These are phyloP conservation scores for Alauda arvensis DNA, from an alignment of 2,797 vertebrate genomes.

Conservation along the genomic window DNA sequence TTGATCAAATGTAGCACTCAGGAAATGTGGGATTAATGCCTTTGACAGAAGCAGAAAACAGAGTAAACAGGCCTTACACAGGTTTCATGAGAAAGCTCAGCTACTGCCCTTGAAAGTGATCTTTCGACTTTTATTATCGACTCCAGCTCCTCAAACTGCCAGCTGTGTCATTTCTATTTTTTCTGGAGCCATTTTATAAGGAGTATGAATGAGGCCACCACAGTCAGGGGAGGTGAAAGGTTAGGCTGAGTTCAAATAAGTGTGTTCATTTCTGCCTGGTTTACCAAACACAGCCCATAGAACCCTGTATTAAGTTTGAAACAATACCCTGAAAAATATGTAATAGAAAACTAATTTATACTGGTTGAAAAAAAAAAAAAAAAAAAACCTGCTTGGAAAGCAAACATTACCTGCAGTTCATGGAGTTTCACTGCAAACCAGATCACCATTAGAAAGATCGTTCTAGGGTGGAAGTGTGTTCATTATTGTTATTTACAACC, in stretches of 20 bases:
- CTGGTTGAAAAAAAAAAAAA: not conserved
- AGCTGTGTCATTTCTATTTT: not conserved
- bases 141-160: not conserved
- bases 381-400: not conserved
- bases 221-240: not conserved
- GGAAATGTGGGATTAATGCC: constrained; percentile 14
- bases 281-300: not conserved
- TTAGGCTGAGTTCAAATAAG: not conserved
- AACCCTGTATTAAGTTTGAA: not conserved
- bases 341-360: not conserved
- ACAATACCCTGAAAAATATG: not conserved
- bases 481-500: not conserved
- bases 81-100: not conserved
- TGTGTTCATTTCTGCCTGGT: not conserved
- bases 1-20: constrained; percentile 15
- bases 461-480: not conserved
- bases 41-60: constrained; percentile 4
- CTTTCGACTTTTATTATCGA: not conserved
- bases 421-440: not conserved
- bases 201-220: not conserved
- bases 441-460: not conserved
- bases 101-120: not conserved
- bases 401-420: not conserved
- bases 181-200: not conserved
- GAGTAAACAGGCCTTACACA: not conserved